Percentiles rank a stretch among this genome's conserved stretches.
phyloP scores from a whole-genome alignment of 2,797 vertebrate species.

The Poliocrania exsul region DNA sequence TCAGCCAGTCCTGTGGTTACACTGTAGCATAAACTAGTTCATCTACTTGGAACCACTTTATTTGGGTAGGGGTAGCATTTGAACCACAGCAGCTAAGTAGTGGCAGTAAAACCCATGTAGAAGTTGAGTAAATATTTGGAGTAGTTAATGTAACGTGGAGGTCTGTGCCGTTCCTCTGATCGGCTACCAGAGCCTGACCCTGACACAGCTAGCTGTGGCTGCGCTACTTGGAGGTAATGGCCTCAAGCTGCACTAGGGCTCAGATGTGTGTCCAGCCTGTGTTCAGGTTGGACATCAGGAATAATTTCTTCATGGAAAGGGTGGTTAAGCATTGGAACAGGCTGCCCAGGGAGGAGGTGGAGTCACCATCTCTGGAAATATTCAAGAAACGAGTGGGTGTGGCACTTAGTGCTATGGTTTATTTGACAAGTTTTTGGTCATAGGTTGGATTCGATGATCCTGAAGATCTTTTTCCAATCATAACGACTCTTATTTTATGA shows the following conservation, averaged over 20 bases:
- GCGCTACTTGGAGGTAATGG: not conserved
- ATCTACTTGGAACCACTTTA: not conserved
- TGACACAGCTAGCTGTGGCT: not conserved
- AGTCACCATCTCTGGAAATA: not conserved
- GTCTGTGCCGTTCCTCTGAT: not conserved
- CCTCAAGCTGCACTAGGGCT: not conserved
- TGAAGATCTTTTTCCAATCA: not conserved
- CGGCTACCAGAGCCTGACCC: not conserved
- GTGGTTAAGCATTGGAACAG: not conserved
- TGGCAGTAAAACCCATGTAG: not conserved
- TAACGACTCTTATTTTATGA: not conserved
- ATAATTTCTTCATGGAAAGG: not conserved
- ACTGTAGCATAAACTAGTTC: not conserved
- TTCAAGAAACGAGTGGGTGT: not conserved
- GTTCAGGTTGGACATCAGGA: fast-evolving
- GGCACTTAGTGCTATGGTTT: not conserved
- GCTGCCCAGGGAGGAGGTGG: not conserved
- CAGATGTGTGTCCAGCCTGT: not conserved
- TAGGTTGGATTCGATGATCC: not conserved
- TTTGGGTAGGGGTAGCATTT: not conserved
- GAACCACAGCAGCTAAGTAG: not conserved
- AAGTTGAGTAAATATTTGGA: conserved; percentile 36
- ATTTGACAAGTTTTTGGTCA: not conserved
- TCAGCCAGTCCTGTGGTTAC: not conserved
- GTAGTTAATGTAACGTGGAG: not conserved